Evolutionary conservation across 2,113 vertebrate species (phyloP).

Genomic region (Dermatemys mawii): DNA sequence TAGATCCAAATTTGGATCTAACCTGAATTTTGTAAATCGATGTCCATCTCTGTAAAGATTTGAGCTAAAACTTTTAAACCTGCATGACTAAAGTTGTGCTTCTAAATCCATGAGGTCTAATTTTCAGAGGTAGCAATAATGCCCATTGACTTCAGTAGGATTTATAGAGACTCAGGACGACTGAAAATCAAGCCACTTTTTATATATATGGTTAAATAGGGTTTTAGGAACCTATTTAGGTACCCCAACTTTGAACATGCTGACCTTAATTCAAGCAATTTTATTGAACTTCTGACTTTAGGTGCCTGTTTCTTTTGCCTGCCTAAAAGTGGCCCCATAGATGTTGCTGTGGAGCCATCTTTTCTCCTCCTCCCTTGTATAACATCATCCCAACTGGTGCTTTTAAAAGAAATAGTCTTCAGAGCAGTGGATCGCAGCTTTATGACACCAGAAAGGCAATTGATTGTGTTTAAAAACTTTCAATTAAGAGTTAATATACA

Average conservation of each 20-base stretch:
- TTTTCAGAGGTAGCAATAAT: background rate
- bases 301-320: background rate
- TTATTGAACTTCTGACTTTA: background rate
- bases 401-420: slow-evolving; percentile 28
- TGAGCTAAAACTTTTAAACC: slow-evolving; percentile 4
- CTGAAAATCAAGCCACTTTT: background rate
- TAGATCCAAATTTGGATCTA: background rate
- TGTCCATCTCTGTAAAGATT: background rate
- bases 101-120: background rate
- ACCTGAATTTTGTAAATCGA: background rate
- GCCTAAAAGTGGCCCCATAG: background rate
- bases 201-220: background rate
- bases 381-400: background rate
- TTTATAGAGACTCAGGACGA: background rate
- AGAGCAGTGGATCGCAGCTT: background rate
- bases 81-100: background rate
- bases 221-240: background rate
- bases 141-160: slow-evolving; percentile 36
- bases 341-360: background rate
- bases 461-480: slow-evolving; percentile 23
- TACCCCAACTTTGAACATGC: background rate
- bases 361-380: background rate
- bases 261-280: background rate
- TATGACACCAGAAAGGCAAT: background rate
- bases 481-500: slow-evolving; percentile 65